Evolutionary conservation across 2,797 vertebrate genomes (phyloP).

Genomic region (Synanceia verrucosa): DNA sequence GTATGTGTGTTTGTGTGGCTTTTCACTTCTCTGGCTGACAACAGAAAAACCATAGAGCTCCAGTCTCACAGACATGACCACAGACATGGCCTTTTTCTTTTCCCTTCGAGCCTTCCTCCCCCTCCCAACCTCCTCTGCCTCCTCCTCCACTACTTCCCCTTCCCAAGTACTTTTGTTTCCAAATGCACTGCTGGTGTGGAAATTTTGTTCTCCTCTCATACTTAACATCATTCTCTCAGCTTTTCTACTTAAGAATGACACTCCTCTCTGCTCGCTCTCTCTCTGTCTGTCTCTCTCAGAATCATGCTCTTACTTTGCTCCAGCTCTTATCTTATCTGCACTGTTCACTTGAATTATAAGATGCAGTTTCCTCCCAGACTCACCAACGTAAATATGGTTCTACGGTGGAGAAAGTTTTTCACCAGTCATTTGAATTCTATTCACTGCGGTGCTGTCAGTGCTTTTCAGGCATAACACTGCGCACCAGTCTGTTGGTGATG

Average conservation of each 20-base stretch:
- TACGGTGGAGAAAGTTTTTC: slow-evolving; percentile 20
- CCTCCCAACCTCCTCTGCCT: not conserved
- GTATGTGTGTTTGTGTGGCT: slow-evolving; percentile 30
- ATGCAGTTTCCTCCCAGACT: slow-evolving; percentile 26
- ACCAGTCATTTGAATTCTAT: slow-evolving; percentile 39
- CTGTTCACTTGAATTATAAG: slow-evolving; percentile 43
- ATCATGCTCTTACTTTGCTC: slow-evolving; percentile 34
- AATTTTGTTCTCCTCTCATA: slow-evolving; percentile 32
- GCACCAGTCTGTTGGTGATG: slow-evolving; percentile 1
- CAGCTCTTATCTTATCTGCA: slow-evolving; percentile 40
- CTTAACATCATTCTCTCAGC: slow-evolving; percentile 24
- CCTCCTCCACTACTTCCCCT: not conserved
- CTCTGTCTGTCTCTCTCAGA: not conserved
- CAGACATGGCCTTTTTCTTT: slow-evolving; percentile 64
- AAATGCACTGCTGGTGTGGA: slow-evolving; percentile 10
- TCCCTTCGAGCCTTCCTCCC: slow-evolving; percentile 18
- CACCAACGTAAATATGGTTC: slow-evolving; percentile 18
- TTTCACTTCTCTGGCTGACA: slow-evolving; percentile 65
- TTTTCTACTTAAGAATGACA: slow-evolving; percentile 29
- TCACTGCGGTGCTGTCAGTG: slow-evolving; percentile 4
- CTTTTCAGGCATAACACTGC: slow-evolving; percentile 13
- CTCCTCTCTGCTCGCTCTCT: not conserved
- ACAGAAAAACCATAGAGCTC: slow-evolving; percentile 63
- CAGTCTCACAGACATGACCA: slow-evolving; percentile 53
- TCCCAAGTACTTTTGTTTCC: not conserved